Evolutionary conservation across 2,888 invertebrate genomes (phyloP), one percentile per base, ranked within the genome.

Genomic region (Orthosia incerta): DNA sequence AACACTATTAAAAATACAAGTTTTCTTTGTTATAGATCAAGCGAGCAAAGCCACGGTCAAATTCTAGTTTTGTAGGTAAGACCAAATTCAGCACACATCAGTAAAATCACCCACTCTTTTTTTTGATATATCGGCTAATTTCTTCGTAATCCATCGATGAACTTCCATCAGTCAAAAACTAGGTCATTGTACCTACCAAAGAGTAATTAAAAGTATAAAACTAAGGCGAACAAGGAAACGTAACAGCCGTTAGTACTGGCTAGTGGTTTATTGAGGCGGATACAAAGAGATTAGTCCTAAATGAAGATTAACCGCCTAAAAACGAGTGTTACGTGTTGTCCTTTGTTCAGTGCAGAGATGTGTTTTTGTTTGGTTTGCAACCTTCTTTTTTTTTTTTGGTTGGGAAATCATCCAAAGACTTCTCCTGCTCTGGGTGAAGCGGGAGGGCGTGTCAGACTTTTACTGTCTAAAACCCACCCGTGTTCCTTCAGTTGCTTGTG

Each of bases 151-250:
- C 77, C 61, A 23, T 39, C 48, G n/a, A 76, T 56, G 31, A 45
- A 13, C 53, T 7, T n/a, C 59, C 55, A 18, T 48, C 26, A 51
- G 20, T 26, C 18, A 12, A 62, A 68, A 80, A 62, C 18, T 78
- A 18, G 78, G 79, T 59, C 66, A 63, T 15, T 79, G 57, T n/a
- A 51, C 26, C 63, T n/a, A 51, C 26, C 63, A 70, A 70, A 71
- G 56, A 63, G 71, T 77, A 71, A 77, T 82, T 67, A 71, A 71
- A 80, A 61, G 67, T 67, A 80, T 82, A 71, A 82, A 78, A 71
- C 51, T 57, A 39, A 82, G 20, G 23, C 53, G 61, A 67, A 77
- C 63, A 77, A 67, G 60, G 45, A 13, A 64, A 0, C 56, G 46
- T 82, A 53, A 51, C 26, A 64, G 39, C n/a, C 60, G 48, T 53